These are phyloP conservation scores for Pseudorhombus dupliciocellatus DNA, from an alignment of 2,113 vertebrate genomes.

Conservation along the genomic window DNA sequence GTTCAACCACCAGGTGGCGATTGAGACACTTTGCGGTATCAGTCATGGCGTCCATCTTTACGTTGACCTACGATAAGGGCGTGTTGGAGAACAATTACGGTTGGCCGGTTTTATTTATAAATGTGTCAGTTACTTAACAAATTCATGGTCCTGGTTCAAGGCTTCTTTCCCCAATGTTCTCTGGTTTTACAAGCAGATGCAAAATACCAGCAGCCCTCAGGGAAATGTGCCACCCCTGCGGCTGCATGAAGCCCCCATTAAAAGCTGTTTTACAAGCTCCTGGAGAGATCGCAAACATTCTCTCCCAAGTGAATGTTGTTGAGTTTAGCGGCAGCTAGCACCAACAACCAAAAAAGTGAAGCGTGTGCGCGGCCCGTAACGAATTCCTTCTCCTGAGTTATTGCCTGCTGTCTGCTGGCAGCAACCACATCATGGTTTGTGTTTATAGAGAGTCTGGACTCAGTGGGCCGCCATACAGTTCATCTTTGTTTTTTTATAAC, in stretches of 20 bases:
- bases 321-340: neutral
- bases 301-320: neutral
- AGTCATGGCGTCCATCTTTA: too few relatives aligned
- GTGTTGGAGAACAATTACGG: neutral
- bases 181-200: conserved; percentile 1
- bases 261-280: neutral
- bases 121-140: neutral
- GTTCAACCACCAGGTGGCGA: too few relatives aligned
- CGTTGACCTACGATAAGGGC: too few relatives aligned
- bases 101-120: neutral
- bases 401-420: too few relatives aligned
- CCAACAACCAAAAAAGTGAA: neutral
- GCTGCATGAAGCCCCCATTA: conserved; percentile 4
- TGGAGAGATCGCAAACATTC: conserved; percentile 8
- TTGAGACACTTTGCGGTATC: too few relatives aligned
- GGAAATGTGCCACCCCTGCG: neutral
- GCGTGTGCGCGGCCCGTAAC: neutral
- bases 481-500: neutral
- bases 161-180: neutral
- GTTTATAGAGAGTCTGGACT: too few relatives aligned
- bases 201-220: conserved; percentile 10
- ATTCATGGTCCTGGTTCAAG: neutral
- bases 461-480: too few relatives aligned
- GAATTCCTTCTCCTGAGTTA: neutral
- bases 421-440: neutral